Percentiles rank a stretch among this genome's conserved stretches.
These are phyloP conservation scores for Sylvia borin DNA, from an alignment of 2,797 vertebrate genomes.

Conservation along the genomic window DNA sequence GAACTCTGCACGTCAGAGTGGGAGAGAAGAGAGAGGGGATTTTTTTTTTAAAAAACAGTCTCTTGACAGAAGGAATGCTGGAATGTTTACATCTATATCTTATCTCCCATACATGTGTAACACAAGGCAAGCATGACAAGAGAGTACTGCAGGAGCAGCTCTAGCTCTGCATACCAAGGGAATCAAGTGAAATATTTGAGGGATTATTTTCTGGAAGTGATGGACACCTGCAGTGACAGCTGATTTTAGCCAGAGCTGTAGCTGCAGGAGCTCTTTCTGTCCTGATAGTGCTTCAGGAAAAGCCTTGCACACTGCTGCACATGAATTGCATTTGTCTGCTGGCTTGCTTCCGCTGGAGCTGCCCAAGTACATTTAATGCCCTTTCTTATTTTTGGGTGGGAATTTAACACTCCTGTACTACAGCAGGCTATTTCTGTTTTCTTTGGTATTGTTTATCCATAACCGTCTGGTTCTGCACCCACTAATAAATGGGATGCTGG, in stretches of 20 bases:
- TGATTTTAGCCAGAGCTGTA: neutral
- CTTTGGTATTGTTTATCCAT: neutral
- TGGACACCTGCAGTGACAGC: neutral
- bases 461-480: conserved; percentile 8
- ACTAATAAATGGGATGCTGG: neutral
- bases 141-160: neutral
- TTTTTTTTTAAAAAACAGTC: neutral
- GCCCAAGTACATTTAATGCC: neutral
- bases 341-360: neutral
- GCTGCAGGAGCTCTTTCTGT: neutral
- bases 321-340: neutral
- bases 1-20: neutral
- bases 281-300: neutral
- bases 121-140: neutral
- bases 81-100: neutral
- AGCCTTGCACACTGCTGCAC: fast-evolving
- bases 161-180: neutral
- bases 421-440: neutral
- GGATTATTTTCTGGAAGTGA: neutral
- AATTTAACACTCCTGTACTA: neutral
- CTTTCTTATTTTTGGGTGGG: neutral
- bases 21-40: neutral
- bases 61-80: neutral
- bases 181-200: neutral
- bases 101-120: neutral